Conservation (phyloP, 2,797 vertebrate species). For the Brachymystax lenok region DNA sequence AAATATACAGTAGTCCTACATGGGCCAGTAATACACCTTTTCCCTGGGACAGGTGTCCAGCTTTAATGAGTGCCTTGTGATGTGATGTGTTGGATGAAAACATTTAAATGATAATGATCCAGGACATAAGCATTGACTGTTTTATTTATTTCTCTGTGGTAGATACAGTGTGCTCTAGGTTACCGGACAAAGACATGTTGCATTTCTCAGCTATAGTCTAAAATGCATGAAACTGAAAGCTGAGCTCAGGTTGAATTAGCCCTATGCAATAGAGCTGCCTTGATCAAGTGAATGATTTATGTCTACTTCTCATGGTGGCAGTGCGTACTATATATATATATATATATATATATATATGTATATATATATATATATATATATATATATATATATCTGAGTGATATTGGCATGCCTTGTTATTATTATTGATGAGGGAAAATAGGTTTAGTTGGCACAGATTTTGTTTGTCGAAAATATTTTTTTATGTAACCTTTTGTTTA, state of each 20-base stretch:
- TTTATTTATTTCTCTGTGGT: conserved; percentile 41
- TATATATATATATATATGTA: no score
- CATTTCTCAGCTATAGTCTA: conserved; percentile 42
- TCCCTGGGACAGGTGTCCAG: conserved; percentile 39
- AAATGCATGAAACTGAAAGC: conserved; percentile 45
- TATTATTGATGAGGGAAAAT: not conserved
- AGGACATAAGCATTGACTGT: conserved; percentile 32
- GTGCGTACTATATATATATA: conserved; percentile 7
- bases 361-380: not conserved
- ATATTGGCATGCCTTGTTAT: not conserved
- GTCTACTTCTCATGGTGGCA: not conserved
- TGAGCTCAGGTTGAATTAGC: conserved; percentile 54
- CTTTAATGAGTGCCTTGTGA: conserved; percentile 50
- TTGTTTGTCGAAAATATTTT: conserved; percentile 25
- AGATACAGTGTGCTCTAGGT: conserved; percentile 24
- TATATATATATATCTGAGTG: not conserved
- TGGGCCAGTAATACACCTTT: conserved; percentile 20
- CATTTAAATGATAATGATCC: not conserved
- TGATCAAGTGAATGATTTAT: conserved; percentile 36
- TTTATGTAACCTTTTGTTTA: conserved; percentile 32
- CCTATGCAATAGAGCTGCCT: conserved; percentile 37
- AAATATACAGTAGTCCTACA: conserved; percentile 32
- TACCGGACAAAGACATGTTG: conserved; percentile 10
- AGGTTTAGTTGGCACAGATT: conserved; percentile 21
- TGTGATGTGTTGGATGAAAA: conserved; percentile 1